Evolutionary conservation across 2,797 vertebrate genomes (phyloP).

Genomic region (Mus minutoides): DNA sequence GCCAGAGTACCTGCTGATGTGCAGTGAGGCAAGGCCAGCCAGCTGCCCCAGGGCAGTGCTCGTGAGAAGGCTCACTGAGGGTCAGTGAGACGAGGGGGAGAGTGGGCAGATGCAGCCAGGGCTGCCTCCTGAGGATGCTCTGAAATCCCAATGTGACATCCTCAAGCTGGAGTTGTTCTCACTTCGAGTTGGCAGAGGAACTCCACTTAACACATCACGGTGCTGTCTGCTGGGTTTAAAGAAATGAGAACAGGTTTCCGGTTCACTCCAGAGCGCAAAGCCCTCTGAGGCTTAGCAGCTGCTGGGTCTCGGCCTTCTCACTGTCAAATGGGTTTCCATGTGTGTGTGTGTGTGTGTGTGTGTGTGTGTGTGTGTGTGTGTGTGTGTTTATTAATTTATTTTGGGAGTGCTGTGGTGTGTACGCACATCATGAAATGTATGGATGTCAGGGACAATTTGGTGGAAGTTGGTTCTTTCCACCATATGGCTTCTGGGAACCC

Average conservation of each 20-base stretch:
- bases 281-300: slow-evolving; percentile 11
- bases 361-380: neutral
- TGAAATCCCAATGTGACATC: neutral
- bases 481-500: too few species aligned
- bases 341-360: neutral
- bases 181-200: slow-evolving; percentile 18
- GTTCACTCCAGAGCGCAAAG: neutral
- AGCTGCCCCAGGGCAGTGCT: neutral
- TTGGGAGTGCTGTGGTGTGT: neutral
- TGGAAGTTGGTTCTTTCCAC: neutral
- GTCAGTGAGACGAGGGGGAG: neutral
- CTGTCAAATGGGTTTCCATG: slow-evolving; percentile 8
- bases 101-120: neutral
- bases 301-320: neutral
- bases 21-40: neutral
- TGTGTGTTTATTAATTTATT: neutral
- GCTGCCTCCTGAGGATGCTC: slow-evolving; percentile 8
- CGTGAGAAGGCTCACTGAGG: neutral
- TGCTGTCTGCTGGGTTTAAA: slow-evolving; percentile 45
- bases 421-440: neutral
- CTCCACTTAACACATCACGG: neutral
- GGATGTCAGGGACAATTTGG: neutral
- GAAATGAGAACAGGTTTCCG: slow-evolving; percentile 51
- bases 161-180: slow-evolving; percentile 16
- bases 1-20: neutral